Conservation (phyloP, 1,140 invertebrate genomes). For the Subanguina moxae region DNA sequence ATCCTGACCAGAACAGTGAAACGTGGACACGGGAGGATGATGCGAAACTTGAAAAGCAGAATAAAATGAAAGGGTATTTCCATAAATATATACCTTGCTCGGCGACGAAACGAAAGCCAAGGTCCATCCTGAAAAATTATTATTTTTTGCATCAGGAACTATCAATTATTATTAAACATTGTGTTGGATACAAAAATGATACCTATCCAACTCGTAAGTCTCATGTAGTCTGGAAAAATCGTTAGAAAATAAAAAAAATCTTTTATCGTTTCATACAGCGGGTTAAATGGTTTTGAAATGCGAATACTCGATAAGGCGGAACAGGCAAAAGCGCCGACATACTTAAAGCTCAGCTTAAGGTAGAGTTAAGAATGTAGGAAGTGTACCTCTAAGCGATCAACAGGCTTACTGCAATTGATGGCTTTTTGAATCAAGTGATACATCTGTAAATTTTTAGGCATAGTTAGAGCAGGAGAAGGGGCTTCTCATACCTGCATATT, state of each 20-base stretch:
- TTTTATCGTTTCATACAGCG: conserved; percentile 49
- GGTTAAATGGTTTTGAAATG: conserved; percentile 67
- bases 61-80: background rate
- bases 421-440: no score
- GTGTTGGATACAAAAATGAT: no score
- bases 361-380: no score
- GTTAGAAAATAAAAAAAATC: background rate
- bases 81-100: conserved; percentile 69
- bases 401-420: no score
- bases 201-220: conserved; percentile 66
- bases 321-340: conserved; percentile 81
- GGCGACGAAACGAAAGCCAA: conserved; percentile 72
- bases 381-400: no score
- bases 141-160: no score
- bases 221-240: conserved; percentile 62
- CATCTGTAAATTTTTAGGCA: no score
- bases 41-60: conserved; percentile 6
- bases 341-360: no score
- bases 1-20: conserved; percentile 68
- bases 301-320: conserved; percentile 82
- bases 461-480: no score
- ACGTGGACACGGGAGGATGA: conserved; percentile 16
- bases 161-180: no score
- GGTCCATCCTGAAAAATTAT: conserved; percentile 67
- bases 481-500: conserved; percentile 78